A percentile compares a stretch with the other conserved stretches of the same genome.
These are phyloP conservation scores for Ptychochromis oligacanthus DNA, from an alignment of 2,113 vertebrate species.

Conservation along the genomic window DNA sequence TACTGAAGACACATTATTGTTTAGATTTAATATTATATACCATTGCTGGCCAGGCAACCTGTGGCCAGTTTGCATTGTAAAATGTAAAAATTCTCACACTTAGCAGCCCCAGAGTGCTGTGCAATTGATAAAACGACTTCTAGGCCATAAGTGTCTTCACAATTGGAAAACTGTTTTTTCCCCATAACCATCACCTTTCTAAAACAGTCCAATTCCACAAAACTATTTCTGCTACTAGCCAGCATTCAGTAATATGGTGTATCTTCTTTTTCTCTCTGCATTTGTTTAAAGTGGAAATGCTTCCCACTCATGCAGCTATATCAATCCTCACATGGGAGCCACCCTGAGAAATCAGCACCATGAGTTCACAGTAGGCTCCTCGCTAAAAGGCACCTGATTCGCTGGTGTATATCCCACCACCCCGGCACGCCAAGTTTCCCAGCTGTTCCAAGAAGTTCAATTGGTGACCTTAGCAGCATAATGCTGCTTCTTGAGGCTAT, in stretches of 20 bases:
- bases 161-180: background rate
- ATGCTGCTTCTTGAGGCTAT: slow-evolving; percentile 11
- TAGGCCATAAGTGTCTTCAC: background rate
- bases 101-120: background rate
- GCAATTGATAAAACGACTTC: background rate
- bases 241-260: background rate
- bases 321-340: slow-evolving; percentile 12
- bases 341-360: background rate
- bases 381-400: slow-evolving; percentile 8
- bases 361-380: slow-evolving; percentile 22
- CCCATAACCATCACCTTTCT: background rate
- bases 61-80: background rate
- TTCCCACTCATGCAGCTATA: slow-evolving; percentile 34
- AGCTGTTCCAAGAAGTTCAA: slow-evolving; percentile 23
- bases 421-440: background rate
- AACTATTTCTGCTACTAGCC: background rate
- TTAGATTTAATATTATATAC: background rate
- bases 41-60: background rate
- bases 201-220: background rate
- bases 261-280: background rate
- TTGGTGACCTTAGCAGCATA: slow-evolving; percentile 23
- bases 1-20: background rate
- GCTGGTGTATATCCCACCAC: background rate
- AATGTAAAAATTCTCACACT: background rate
- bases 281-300: slow-evolving; percentile 13